phyloP scores from a whole-genome alignment of 2,113 vertebrate genomes.

The Ivindomyrus marchei region DNA sequence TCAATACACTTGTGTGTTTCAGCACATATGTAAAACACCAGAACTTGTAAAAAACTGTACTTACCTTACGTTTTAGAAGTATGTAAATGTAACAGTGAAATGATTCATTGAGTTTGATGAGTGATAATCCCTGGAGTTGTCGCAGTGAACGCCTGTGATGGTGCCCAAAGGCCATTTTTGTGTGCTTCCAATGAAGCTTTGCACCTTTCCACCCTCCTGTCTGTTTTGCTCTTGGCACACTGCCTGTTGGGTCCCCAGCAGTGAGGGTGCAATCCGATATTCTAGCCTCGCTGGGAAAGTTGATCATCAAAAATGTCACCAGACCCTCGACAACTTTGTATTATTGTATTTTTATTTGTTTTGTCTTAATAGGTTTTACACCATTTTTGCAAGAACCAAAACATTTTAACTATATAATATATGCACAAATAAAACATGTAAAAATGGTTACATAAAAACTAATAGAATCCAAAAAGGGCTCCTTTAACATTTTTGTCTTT shows the following conservation, averaged over 20 bases:
- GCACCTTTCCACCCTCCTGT: not conserved
- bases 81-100: not conserved
- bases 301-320: not conserved
- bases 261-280: not conserved
- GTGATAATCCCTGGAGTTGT: not conserved
- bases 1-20: not conserved
- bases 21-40: not conserved
- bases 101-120: not conserved
- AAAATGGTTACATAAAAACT: slow-evolving; percentile 59
- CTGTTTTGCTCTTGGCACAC: not conserved
- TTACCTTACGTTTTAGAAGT: not conserved
- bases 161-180: not conserved
- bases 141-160: not conserved
- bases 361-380: slow-evolving; percentile 68
- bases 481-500: slow-evolving; percentile 21
- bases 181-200: not conserved
- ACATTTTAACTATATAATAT: slow-evolving; percentile 68
- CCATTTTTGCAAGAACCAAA: slow-evolving; percentile 66
- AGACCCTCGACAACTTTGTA: slow-evolving; percentile 22
- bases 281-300: not conserved
- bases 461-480: slow-evolving; percentile 47
- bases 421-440: slow-evolving; percentile 60
- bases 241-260: not conserved
- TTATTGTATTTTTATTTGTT: slow-evolving; percentile 58
- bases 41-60: not conserved